Base-by-base conservation (phyloP, 2,888 invertebrate species). In the Orgyia antiqua region DNA sequence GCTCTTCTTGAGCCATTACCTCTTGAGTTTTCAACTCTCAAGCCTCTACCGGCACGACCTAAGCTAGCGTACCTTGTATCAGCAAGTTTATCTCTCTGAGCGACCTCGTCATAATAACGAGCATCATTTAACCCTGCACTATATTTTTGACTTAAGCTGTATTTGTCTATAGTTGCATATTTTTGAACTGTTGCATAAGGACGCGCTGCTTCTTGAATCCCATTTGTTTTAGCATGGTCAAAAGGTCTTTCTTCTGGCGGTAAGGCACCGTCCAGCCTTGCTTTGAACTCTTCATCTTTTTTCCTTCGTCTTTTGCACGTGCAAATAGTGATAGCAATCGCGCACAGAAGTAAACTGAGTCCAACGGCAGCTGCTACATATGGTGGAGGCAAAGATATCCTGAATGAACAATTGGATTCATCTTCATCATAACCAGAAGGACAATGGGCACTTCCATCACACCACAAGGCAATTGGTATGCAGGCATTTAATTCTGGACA, bases 391-490 rank as follows among this genome's bases (percentile, higher is more conserved):
- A 92, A 78, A 9, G 90, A 90, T 53, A 91, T 89, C 35, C 90
- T 89, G 45, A 91, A 90, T 12, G 92, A 90, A 66, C 93, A 93
- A 58, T 93, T 93, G 1, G 89, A 87, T 55, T 93, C 93, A 45
- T 92, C 92, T 75, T 94, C 94, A 64, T 94, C 94, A 68, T 90
- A 93, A 1, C 94, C 94, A 3, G 93, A 93, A 8, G 94, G 94
- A 62, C 94, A 94, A 59, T 94, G 93, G 1, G 89, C 82, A 23
- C 91, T 88, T 0, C 94, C 93, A 63, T 94, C 94, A 68, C 94
- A 94, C 94, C 94, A 94, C 3, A 94, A 68, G 1, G 91, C 89
- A 1, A 92, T 88, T 41, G 91, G 92, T 54, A 94, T 94, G 67
- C 94, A 94, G 0, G 94, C 94, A 41, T 93, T 92, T 29, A 94